Evolutionary conservation across 53 echinoderm and acorn worm genomes (phyloP), one percentile per base, ranked within the genome.

Genomic region (Hippasteria phrygiana): DNA sequence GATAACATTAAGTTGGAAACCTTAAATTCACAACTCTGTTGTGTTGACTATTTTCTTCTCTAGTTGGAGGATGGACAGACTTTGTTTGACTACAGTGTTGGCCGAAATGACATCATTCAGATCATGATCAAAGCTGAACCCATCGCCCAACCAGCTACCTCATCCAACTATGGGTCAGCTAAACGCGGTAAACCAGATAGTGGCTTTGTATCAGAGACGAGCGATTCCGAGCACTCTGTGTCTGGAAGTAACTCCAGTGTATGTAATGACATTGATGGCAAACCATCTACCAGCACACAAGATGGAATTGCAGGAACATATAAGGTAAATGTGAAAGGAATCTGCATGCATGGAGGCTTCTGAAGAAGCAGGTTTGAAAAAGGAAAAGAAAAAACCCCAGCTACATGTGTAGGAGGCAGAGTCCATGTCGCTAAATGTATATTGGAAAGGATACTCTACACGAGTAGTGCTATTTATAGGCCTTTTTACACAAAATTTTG

Each of bases 61-160:
- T 74, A 97, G 98, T 85, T 97, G 45, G 98, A 90, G 31, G 70
- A 93, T 89, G 94, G 94, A 43, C 98, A 97, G 87, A 91, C 94
- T 2, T 88, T 95, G 14, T 97, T 92, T 53, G 98, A 97, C 79
- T 97, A 97, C 50, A 82, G 91, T 75, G 95, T 97, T 29, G 91
- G 88, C 22, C 88, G 93, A 53, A 97, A 97, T 79, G 94, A 92
- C 50, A 95, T 93, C 81, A 94, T 97, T 27, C 98, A 97, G 78
- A 87, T 95, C 22, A 92, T 97, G 95, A 83, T 94, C 17, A 77
- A 94, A 43, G 72, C 73, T 3, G 56, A 37, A 9, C 72, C 70
- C 0, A 33, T 47, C n/a, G 22, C 53, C 4, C 3, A 40, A 11
- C 20, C 71, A 5, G 34, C 89, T n/a, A 66, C 47, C 18, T 34